phyloP scores from a whole-genome alignment of 2,888 invertebrate genomes.

The Ormyrus labotus region DNA sequence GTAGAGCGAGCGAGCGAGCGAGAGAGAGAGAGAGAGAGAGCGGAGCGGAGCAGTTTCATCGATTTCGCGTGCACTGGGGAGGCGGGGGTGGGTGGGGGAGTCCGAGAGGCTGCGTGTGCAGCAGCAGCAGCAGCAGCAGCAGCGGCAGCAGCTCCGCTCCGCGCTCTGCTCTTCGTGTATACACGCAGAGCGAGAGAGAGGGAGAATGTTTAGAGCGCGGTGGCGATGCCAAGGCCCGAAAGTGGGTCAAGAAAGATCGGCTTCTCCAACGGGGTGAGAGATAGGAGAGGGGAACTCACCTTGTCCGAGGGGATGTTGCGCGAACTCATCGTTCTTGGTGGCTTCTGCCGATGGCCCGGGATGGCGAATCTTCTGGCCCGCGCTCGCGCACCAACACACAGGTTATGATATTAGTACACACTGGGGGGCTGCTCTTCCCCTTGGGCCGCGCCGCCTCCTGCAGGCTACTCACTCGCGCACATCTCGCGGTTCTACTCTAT shows the following conservation, averaged over 20 bases:
- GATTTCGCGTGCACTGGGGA: conserved; percentile 47
- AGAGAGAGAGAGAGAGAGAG: neutral
- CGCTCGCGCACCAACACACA: too few relatives aligned
- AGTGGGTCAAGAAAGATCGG: conserved; percentile 55
- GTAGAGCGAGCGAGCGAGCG: neutral
- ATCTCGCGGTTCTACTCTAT: neutral
- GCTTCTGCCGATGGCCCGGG: conserved; percentile 53
- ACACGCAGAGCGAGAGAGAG: conserved; percentile 12
- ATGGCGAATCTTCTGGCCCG: neutral
- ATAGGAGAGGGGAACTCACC: conserved; percentile 77
- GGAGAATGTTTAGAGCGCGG: conserved; percentile 25
- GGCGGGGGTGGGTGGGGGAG: conserved; percentile 1
- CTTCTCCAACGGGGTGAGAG: neutral
- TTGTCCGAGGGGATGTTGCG: conserved; percentile 91
- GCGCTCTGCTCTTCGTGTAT: too few relatives aligned
- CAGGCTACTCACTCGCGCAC: conserved; percentile 16
- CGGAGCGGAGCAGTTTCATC: conserved; percentile 49
- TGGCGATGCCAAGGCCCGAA: conserved; percentile 39
- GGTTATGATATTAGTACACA: too few relatives aligned
- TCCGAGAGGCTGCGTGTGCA: conserved; percentile 21
- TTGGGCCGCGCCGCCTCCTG: neutral
- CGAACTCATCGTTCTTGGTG: conserved; percentile 81
- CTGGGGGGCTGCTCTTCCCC: conserved; percentile 44
- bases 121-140: too few relatives aligned
- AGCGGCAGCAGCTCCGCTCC: too few relatives aligned